Conservation (phyloP, 2,797 vertebrate genomes). For the Euphonia xanthogaster region DNA sequence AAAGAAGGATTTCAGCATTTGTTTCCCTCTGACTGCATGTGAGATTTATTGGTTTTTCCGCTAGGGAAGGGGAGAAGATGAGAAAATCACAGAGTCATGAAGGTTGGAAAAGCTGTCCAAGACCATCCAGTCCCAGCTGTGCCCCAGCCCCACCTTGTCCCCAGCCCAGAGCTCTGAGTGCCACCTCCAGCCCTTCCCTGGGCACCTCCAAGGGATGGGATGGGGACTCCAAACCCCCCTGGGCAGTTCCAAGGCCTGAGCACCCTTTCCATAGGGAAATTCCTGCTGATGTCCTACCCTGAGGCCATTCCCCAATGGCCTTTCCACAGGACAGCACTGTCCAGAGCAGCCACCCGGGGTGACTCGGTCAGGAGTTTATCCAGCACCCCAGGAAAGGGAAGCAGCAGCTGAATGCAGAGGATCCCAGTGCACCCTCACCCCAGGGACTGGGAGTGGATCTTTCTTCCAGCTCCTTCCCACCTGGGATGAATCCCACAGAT, state of each 20-base stretch:
- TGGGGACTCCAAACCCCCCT: background rate
- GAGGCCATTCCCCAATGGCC: accelerated
- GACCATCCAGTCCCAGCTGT: accelerated
- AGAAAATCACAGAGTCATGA: background rate
- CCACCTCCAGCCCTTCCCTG: accelerated
- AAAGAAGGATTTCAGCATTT: background rate
- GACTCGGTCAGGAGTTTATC: background rate
- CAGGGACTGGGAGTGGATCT: background rate
- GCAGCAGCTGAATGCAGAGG: background rate
- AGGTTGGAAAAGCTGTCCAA: background rate
- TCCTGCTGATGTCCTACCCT: background rate
- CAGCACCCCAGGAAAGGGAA: background rate
- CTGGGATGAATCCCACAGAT: background rate
- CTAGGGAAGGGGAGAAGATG: too few relatives aligned
- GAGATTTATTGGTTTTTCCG: too few relatives aligned
- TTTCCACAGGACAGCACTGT: background rate
- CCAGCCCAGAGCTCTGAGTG: background rate
- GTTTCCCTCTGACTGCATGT: background rate
- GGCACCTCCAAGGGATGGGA: background rate
- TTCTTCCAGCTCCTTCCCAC: background rate
- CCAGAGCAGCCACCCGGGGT: accelerated
- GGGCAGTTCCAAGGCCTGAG: accelerated
- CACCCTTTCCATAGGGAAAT: background rate
- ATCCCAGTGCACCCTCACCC: background rate
- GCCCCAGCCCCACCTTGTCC: accelerated